A percentile compares a stretch with the other conserved stretches of the same genome.
Evolutionary conservation across 2,113 vertebrate species (phyloP).

Genomic region (Cottus gobio): DNA sequence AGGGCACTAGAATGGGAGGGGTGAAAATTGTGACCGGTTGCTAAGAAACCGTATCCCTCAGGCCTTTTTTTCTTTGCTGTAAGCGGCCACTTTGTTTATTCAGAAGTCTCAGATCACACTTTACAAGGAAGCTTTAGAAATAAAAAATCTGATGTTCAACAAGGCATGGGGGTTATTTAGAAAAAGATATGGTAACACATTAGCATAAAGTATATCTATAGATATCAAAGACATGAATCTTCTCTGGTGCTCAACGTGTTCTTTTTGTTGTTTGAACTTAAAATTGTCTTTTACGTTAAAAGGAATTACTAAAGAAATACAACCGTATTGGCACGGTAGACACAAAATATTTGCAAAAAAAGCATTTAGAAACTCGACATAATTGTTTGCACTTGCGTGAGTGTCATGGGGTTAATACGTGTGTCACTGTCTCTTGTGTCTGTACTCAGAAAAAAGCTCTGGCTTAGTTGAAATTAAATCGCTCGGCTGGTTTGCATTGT

Average conservation of each 20-base stretch:
- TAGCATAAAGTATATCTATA: constrained; percentile 18
- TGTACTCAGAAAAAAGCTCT: constrained; percentile 3
- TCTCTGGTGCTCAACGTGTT: not conserved
- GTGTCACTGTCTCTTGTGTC: constrained; percentile 23
- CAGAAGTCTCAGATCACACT: constrained; percentile 30
- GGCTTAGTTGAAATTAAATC: constrained; percentile 1
- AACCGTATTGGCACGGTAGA: not conserved
- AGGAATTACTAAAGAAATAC: not conserved
- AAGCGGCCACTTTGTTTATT: constrained; percentile 70
- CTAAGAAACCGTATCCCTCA: constrained; percentile 74
- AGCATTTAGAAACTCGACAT: not conserved
- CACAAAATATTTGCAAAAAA: not conserved
- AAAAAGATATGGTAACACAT: not conserved
- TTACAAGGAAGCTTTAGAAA: constrained; percentile 2
- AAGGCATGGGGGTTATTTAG: not conserved
- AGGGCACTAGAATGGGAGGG: constrained; percentile 59
- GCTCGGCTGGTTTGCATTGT: constrained; percentile 41
- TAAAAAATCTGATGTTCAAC: constrained; percentile 5
- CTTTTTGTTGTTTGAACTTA: not conserved
- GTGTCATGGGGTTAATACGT: constrained; percentile 1
- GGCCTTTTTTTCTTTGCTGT: constrained; percentile 45
- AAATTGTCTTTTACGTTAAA: not conserved
- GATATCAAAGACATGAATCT: not conserved
- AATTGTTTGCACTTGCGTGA: not conserved
- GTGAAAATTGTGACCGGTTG: constrained; percentile 74